Evolutionary conservation across 2,113 vertebrate species (phyloP), one percentile per base, ranked within the genome.

Genomic region (Panthera uncia): DNA sequence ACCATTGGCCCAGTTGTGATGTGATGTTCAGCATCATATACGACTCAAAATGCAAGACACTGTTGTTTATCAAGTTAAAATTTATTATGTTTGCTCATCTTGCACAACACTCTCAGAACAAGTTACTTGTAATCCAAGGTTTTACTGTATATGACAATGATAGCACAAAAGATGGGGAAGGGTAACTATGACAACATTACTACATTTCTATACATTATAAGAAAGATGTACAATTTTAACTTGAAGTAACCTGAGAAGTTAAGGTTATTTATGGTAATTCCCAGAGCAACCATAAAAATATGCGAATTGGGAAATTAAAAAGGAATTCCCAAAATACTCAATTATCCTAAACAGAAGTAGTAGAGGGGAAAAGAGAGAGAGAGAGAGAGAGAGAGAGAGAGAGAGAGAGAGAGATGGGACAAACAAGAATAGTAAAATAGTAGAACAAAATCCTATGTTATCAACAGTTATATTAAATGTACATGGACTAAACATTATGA

Each of bases 271-370:
- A 76, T 14, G 88, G 10, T 48, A 88, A 80, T 61, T 68, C 74
- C 33, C 63, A 94, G 33, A 96, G 80, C 48, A 94, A 91, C 11
- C 27, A 79, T 38, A 68, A 96, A 90, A 57, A 87, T 85, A 91
- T 45, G 57, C 3, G 16, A 78, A 84, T 2, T 63, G 13, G 5
- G 9, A 52, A 89, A 92, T 61, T 89, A 85, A 92, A 96, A 93
- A 76, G 25, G 68, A 71, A 95, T 85, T 86, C 33, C 82, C 94
- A 86, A 89, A 86, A 41, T 73, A 78, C 2, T 45, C 68, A 82
- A 33, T 27, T 45, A 88, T 68, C n/a, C 50, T 48, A 52, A 55
- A 91, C 93, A 83, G 50, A 45, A 96, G 38, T 7, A 82, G 66
- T 9, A 68, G 36, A 80, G 38, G 8, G 45, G 45, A 45, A 45